These are phyloP conservation scores for Adelges cooleyi DNA, from an alignment of 1,140 invertebrate genomes.

Conservation along the genomic window DNA sequence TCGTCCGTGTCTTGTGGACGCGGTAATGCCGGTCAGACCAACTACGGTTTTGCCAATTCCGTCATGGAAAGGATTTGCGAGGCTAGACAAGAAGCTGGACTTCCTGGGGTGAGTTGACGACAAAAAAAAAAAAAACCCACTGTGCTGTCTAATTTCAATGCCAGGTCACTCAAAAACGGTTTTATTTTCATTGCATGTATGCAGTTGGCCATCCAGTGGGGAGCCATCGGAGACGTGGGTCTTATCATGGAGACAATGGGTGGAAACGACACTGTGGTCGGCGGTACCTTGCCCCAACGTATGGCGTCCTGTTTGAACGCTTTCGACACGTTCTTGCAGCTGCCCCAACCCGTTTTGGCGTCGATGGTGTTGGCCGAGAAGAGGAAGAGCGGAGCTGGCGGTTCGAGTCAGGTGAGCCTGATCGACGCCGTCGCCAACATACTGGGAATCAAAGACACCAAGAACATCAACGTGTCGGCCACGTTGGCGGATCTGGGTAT, in stretches of 20 bases:
- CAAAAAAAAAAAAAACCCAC: too few relatives aligned
- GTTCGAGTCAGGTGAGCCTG: slow-evolving; percentile 45
- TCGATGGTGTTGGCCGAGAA: slow-evolving; percentile 69
- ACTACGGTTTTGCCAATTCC: slow-evolving; percentile 93
- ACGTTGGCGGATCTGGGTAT: slow-evolving; percentile 86
- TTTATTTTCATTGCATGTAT: too few relatives aligned
- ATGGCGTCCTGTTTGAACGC: slow-evolving; percentile 76
- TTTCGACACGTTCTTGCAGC: slow-evolving; percentile 79
- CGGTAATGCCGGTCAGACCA: slow-evolving; percentile 87
- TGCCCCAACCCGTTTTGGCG: slow-evolving; percentile 70
- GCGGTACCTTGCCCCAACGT: slow-evolving; percentile 84
- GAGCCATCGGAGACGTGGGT: slow-evolving; percentile 93
- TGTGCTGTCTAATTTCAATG: too few relatives aligned
- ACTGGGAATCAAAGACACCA: slow-evolving; percentile 69
- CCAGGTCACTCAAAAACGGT: too few relatives aligned
- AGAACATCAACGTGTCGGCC: slow-evolving; percentile 56
- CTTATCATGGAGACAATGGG: slow-evolving; percentile 77
- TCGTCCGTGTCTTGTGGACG: slow-evolving; percentile 89
- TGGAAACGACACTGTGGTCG: slow-evolving; percentile 75
- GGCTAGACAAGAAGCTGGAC: slow-evolving; percentile 61
- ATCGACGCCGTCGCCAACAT: slow-evolving; percentile 70
- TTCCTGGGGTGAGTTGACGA: slow-evolving; percentile 55
- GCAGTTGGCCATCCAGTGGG: slow-evolving; percentile 85
- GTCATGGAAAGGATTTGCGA: slow-evolving; percentile 92
- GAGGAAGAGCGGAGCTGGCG: slow-evolving; percentile 41